Evolutionary conservation across 2,888 invertebrate genomes (phyloP), one percentile per base, ranked within the genome.

Genomic region (Octonoba sinensis): DNA sequence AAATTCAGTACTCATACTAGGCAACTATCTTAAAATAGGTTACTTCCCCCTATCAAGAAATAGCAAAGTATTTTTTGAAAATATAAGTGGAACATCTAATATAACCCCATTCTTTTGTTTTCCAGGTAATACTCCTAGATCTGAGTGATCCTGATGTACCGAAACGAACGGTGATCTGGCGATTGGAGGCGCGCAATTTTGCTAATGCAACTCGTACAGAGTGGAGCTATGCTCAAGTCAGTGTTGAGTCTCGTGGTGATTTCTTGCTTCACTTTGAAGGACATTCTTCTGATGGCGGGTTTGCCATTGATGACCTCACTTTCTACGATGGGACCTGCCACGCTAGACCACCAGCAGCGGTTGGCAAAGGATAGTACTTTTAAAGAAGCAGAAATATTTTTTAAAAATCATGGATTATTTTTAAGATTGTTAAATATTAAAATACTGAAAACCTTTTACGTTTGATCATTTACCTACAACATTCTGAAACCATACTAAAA

Each of bases 281-380:
- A 22, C 90, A 89, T 83, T 91, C 91, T 1, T 90, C 90, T 73
- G 91, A 91, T 83, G 91, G 91, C 20, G 91, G 91, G 13, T 91
- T 91, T 86, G 91, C 91, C 3, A 88, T 91, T 1, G 91, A 91
- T 82, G 91, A 91, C 83, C 88, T 91, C 44, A 89, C 89, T 71
- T 90, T 91, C 84, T 90, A 62, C 24, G 84, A 84, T 13, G 84
- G 81, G 1, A 77, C 66, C 24, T 81, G 83, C 24, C 82, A 82
- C 20, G 76, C 76, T 1, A 54, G 82, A 60, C 82, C 82, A 4
- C 82, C 82, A 66, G 82, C 82, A n/a, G 82, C 82, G n/a, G 76
- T 82, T 24, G 82, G 82, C 4, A 82, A 82, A 72, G 82, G 82
- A 60, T 82, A 74, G 18, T 11, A 36, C 8, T 36, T 1, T 27